phyloP scores from a whole-genome alignment of 2,113 vertebrate genomes.

The Eulacestoma nigropectus region DNA sequence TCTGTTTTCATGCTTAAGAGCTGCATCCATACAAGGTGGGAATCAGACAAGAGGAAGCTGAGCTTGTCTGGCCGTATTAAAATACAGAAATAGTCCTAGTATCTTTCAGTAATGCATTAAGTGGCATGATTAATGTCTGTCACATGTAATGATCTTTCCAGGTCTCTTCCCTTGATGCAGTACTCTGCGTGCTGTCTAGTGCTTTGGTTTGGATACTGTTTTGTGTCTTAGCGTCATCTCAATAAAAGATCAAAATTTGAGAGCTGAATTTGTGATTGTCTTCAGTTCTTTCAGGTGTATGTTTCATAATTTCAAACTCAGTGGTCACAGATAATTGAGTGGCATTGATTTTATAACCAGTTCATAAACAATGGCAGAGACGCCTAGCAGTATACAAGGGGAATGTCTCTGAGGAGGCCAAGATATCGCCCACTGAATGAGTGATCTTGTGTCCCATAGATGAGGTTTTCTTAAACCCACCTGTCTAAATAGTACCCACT shows the following conservation, averaged over 20 bases:
- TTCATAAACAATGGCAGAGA: background rate
- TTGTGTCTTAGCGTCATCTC: background rate
- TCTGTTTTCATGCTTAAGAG: background rate
- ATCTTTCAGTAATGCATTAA: background rate
- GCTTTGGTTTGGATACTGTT: background rate
- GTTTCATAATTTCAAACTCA: background rate
- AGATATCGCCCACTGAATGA: background rate
- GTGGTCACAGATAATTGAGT: background rate
- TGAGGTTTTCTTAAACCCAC: background rate
- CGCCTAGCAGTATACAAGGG: background rate
- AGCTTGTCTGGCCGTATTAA: background rate
- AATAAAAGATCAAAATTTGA: background rate
- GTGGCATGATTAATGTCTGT: background rate
- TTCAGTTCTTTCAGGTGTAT: background rate
- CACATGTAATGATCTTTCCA: background rate
- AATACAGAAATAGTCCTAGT: slow-evolving; percentile 23
- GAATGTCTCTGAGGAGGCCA: background rate
- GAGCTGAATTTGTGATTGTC: background rate
- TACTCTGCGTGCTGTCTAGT: accelerated
- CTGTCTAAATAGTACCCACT: background rate
- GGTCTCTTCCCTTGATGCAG: background rate
- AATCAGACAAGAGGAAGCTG: background rate
- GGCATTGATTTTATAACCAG: background rate
- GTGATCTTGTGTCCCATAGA: background rate
- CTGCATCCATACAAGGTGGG: slow-evolving; percentile 3